Evolutionary conservation across 2,113 vertebrate genomes (phyloP).

Genomic region (Chelonoidis abingdonii): DNA sequence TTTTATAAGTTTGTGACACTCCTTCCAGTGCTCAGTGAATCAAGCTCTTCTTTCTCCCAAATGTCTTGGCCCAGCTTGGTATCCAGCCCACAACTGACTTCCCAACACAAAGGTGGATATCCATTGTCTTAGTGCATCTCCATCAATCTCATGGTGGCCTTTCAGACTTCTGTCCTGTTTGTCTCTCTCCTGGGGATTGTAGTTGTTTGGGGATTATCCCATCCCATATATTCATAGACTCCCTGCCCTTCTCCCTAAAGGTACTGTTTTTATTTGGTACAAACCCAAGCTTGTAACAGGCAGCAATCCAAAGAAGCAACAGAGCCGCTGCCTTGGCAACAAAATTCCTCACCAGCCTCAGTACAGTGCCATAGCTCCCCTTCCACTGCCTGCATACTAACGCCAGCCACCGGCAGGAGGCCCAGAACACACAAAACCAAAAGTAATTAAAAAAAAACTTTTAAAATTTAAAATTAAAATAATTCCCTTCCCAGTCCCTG

Average conservation of each 20-base stretch:
- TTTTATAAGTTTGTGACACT: not conserved
- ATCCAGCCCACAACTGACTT: not conserved
- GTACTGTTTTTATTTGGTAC: not conserved
- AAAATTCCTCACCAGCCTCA: not conserved
- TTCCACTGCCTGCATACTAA: not conserved
- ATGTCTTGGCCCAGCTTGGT: too few relatives aligned
- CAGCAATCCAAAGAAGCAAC: not conserved
- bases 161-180: not conserved
- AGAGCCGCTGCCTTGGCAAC: not conserved
- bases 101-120: not conserved
- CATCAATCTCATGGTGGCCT: not conserved
- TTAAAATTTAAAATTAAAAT: not conserved
- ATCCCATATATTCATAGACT: not conserved
- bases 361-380: too few relatives aligned
- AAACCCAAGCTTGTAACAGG: not conserved
- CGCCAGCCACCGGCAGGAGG: not conserved
- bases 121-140: not conserved
- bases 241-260: too few relatives aligned
- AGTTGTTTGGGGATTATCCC: not conserved
- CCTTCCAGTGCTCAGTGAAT: not conserved
- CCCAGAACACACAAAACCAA: not conserved
- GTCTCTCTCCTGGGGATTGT: not conserved
- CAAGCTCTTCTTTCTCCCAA: not conserved
- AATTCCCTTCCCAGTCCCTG: not conserved
- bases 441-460: not conserved